A percentile compares a stretch with the other conserved stretches of the same genome.
Evolutionary conservation across 92 coral and sea anemone genomes (phyloP).

Genomic region (Parazoanthus atlanticus): DNA sequence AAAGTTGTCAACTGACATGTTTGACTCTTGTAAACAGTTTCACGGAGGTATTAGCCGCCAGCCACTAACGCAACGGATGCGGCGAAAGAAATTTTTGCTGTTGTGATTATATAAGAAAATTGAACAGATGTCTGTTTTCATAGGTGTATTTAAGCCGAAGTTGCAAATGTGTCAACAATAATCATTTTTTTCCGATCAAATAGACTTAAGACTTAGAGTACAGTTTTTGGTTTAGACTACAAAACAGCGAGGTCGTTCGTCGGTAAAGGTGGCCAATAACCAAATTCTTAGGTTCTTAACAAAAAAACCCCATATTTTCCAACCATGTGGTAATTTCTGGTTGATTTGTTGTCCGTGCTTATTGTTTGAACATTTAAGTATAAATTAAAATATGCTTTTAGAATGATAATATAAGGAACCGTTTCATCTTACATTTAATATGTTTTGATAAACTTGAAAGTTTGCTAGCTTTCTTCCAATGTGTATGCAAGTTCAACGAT

Average conservation of each 20-base stretch:
- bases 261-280: background rate
- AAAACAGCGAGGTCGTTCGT: background rate
- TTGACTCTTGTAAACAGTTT: background rate
- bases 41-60: background rate
- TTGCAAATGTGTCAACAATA: background rate
- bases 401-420: no score
- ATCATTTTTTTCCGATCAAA: background rate
- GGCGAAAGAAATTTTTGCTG: background rate
- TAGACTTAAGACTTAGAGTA: no score
- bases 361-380: no score
- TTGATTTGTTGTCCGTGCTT: no score
- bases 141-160: background rate
- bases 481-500: no score
- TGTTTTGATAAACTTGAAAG: no score
- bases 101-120: background rate
- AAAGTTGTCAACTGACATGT: background rate
- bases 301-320: no score
- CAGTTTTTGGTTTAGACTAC: background rate
- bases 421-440: no score
- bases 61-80: conserved; percentile 12
- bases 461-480: no score
- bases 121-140: background rate
- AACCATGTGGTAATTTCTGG: no score
- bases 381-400: no score
- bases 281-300: background rate